A percentile compares a stretch with the other conserved stretches of the same genome.
Conservation (phyloP, 35 echinoderm and acorn worm genomes). For the Apostichopus japonicus region DNA sequence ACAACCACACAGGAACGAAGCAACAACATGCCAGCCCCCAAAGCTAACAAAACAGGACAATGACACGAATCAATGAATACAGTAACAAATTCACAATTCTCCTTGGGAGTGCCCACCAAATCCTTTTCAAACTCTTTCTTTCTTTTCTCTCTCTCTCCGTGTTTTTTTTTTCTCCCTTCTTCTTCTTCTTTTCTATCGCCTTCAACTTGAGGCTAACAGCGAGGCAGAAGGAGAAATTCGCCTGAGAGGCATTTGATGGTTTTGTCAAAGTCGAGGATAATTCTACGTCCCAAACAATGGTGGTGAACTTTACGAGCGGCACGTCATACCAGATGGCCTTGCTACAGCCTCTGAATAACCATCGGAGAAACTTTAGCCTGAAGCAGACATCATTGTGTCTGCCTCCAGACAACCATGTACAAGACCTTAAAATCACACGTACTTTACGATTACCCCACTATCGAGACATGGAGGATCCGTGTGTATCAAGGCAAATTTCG, state of each 20-base stretch:
- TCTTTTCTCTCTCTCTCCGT: too few relatives aligned
- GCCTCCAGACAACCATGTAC: conserved; percentile 34
- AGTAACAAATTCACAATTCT: conserved; percentile 42
- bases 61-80: conserved; percentile 49
- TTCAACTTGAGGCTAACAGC: conserved; percentile 44
- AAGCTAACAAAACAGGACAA: conserved; percentile 51
- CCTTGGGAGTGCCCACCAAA: conserved; percentile 52
- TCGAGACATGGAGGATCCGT: neutral
- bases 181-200: conserved; percentile 6
- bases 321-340: conserved; percentile 35
- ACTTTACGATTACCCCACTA: conserved; percentile 34
- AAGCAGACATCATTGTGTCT: conserved; percentile 29
- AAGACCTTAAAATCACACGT: conserved; percentile 37
- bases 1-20: neutral
- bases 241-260: conserved; percentile 45
- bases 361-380: conserved; percentile 23
- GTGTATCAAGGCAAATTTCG: neutral
- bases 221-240: conserved; percentile 11
- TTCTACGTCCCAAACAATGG: conserved; percentile 37
- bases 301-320: conserved; percentile 23
- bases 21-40: conserved; percentile 1
- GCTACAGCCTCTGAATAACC: conserved; percentile 26
- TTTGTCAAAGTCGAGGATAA: conserved; percentile 52
- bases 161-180: neutral
- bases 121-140: conserved; percentile 18